Evolutionary conservation across 30 jellyfish, hydroid and myxozoan species (phyloP).

Genomic region (Cassiopea andromeda): DNA sequence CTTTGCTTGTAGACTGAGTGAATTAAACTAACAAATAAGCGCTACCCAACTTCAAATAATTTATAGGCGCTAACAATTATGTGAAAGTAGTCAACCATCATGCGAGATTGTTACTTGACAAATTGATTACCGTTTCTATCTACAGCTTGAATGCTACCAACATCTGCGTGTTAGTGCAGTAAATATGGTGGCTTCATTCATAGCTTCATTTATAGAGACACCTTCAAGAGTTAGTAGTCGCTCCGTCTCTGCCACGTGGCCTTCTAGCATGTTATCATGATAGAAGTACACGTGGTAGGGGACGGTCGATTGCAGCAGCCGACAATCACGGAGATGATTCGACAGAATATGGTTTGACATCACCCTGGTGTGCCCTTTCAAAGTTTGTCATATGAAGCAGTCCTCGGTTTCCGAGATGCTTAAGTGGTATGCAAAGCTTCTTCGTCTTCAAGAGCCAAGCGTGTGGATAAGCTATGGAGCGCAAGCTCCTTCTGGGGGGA

Average conservation of each 20-base stretch:
- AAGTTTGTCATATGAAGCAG: neutral
- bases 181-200: no score
- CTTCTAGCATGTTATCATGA: slow-evolving; percentile 60
- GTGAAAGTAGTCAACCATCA: no score
- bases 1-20: no score
- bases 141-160: no score
- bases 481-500: no score
- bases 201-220: neutral
- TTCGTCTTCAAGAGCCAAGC: neutral
- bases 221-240: neutral
- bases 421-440: neutral
- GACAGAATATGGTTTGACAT: neutral
- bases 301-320: slow-evolving; percentile 42
- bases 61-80: no score
- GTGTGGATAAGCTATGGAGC: neutral
- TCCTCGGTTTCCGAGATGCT: neutral
- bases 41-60: no score
- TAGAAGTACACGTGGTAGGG: slow-evolving; percentile 90
- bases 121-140: no score
- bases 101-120: no score
- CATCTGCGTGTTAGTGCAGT: no score
- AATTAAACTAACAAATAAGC: no score
- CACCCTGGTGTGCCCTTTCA: neutral
- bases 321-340: neutral
- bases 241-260: slow-evolving; percentile 66